phyloP scores from a whole-genome alignment of 1,140 invertebrate species.

The Bicyclus anynana region DNA sequence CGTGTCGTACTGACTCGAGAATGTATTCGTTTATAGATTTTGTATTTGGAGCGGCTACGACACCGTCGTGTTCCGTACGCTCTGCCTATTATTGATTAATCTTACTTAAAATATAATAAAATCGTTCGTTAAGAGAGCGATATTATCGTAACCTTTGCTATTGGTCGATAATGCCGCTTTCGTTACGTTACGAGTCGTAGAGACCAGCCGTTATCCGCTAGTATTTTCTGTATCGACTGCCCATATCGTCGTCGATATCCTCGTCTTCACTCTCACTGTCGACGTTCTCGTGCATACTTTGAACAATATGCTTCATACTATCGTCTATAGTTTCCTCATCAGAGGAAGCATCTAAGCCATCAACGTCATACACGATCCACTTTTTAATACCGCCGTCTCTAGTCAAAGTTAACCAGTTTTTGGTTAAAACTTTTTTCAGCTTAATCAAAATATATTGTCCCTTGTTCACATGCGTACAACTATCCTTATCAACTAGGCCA shows the following conservation, averaged over 20 bases:
- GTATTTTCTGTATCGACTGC: too few species aligned
- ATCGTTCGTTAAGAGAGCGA: too few species aligned
- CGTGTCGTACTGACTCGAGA: too few species aligned
- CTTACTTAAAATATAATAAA: too few species aligned
- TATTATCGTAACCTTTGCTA: too few species aligned
- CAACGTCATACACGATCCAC: constrained; percentile 61
- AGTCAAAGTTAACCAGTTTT: constrained; percentile 51
- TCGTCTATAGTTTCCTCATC: constrained; percentile 45
- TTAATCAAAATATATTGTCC: constrained; percentile 53
- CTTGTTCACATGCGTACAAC: constrained; percentile 44
- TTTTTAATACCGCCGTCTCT: constrained; percentile 38
- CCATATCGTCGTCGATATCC: constrained; percentile 28
- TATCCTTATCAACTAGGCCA: constrained; percentile 40
- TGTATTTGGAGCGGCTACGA: too few species aligned
- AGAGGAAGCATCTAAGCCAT: constrained; percentile 49
- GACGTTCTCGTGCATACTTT: constrained; percentile 15
- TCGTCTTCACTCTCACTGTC: constrained; percentile 30
- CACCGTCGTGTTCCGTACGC: too few species aligned
- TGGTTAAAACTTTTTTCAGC: constrained; percentile 42
- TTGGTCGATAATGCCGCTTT: too few species aligned
- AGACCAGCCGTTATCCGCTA: too few species aligned
- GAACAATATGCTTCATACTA: constrained; percentile 23
- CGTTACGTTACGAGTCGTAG: too few species aligned
- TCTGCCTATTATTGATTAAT: too few species aligned
- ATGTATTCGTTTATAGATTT: too few species aligned